Evolutionary conservation across 1,140 invertebrate genomes (phyloP), one percentile per base, ranked within the genome.

Genomic region (Globodera ellingtonae): DNA sequence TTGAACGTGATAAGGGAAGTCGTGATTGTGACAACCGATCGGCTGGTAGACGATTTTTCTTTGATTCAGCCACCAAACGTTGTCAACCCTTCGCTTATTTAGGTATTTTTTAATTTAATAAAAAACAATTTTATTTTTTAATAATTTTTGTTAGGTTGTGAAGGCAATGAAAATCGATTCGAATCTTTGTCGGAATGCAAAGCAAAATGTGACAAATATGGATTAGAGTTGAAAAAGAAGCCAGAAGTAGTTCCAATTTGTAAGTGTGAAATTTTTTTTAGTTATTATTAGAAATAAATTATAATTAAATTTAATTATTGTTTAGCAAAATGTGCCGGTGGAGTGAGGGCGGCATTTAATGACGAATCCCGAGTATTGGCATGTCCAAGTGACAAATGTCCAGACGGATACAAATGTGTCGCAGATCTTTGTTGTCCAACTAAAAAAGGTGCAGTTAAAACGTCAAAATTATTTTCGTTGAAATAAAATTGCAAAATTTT

Each of bases 61-160:
- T 84, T 73, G 85, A 88, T 67, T 74, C 67, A 15, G 71, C 65
- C 13, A 88, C 87, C 13, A 79, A 81, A 70, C 81, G 73, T 10
- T 88, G 87, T 77, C 87, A 88, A 56, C 87, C 87, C 0, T 88
- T 88, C 76, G 75, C 79, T 50, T 89, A 89, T 75, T 59, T 81
- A 15, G 85, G 83, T 52, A 74, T 71, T 47, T 24, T 48, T 13
- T 46, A 21, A 62, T 50, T n/a, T n/a, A n/a, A n/a, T n/a, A 35
- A 10, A 4, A 72, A 48, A 35, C 15, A 65, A 44, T 70, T 48
- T 52, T 8, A 69, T 70, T 18, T 59, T 35, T 47, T 4, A 69
- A 47, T 65, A 13, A 35, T 70, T 47, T 62, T 62, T 1, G 0
- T 21, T 47, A 70, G 85, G 85, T 4, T 86, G 85, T 56, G 78